These are phyloP conservation scores for Terebella lapidaria DNA, from an alignment of 2,888 invertebrate genomes.

Conservation along the genomic window DNA sequence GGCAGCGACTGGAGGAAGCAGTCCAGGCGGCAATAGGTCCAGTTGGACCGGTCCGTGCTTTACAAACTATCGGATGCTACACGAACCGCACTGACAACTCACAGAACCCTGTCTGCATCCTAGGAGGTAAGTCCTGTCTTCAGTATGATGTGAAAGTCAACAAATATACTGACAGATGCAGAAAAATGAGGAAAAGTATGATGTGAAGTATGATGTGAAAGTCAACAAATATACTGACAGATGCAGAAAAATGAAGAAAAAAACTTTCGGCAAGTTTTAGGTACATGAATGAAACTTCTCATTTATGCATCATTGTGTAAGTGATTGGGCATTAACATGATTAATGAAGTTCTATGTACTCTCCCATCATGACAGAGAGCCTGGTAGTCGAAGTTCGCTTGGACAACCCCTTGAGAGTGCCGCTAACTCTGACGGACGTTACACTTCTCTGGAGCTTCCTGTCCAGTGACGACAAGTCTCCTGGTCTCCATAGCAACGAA, in stretches of 20 bases:
- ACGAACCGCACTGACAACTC: constrained; percentile 57
- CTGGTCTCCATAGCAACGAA: not conserved
- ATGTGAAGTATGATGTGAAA: no score
- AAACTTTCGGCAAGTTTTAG: no score
- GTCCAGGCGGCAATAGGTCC: constrained; percentile 31
- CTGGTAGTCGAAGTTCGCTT: constrained; percentile 73
- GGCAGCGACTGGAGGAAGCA: constrained; percentile 38
- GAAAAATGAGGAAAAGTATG: no score
- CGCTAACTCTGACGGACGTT: constrained; percentile 66
- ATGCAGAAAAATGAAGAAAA: no score
- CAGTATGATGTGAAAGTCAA: no score
- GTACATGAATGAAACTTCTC: no score
- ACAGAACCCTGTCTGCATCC: constrained; percentile 63
- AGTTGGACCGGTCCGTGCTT: constrained; percentile 69
- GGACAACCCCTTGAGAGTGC: constrained; percentile 71
- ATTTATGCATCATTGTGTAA: no score
- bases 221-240: no score
- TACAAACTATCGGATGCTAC: constrained; percentile 72
- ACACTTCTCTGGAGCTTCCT: constrained; percentile 69
- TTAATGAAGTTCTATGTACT: no score
- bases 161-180: no score
- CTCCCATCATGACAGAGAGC: no score
- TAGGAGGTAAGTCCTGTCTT: constrained; percentile 16
- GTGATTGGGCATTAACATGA: no score
- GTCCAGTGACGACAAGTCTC: not conserved